Evolutionary conservation across 1,140 invertebrate genomes (phyloP).

Genomic region (Saxidomus purpurata): DNA sequence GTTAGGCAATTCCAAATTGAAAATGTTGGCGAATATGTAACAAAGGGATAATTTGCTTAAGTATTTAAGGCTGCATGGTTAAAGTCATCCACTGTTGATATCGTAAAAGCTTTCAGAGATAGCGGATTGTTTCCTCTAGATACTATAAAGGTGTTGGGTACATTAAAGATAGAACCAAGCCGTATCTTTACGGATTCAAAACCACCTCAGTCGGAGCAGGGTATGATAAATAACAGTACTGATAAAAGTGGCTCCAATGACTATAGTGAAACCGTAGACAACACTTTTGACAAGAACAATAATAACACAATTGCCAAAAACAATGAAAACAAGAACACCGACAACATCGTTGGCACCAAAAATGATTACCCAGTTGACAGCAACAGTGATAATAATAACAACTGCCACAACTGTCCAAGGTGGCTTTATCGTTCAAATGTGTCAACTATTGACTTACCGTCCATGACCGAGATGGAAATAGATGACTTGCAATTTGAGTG

Average conservation of each 20-base stretch:
- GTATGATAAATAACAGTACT: too few relatives aligned
- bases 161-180: constrained; percentile 18
- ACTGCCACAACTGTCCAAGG: constrained; percentile 1
- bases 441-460: neutral
- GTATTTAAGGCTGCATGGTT: constrained; percentile 22
- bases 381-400: neutral
- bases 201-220: neutral
- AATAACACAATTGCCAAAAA: neutral
- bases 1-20: constrained; percentile 12
- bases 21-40: constrained; percentile 21
- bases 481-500: constrained; percentile 12
- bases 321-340: neutral
- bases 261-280: neutral
- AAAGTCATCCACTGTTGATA: constrained; percentile 13
- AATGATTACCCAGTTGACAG: too few relatives aligned
- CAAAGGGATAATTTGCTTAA: constrained; percentile 1
- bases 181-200: neutral
- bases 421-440: neutral
- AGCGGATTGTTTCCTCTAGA: constrained; percentile 30
- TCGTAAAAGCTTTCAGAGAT: constrained; percentile 15
- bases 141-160: neutral
- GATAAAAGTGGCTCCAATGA: neutral
- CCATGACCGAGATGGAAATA: neutral
- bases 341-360: neutral
- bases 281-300: neutral